These are phyloP conservation scores for Anableps anableps DNA, from an alignment of 2,797 vertebrate species.

Conservation along the genomic window DNA sequence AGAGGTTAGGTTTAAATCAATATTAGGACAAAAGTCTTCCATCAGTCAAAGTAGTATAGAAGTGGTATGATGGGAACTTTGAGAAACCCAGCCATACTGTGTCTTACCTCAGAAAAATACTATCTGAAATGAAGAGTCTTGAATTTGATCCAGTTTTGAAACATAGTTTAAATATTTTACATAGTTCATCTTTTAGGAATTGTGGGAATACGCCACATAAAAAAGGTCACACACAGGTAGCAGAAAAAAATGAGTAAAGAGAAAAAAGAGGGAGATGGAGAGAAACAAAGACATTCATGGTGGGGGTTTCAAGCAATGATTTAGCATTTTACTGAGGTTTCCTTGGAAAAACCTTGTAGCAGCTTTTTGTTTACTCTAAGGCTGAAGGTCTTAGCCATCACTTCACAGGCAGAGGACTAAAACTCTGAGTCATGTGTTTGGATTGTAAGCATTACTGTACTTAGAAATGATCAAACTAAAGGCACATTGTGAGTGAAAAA, in stretches of 20 bases:
- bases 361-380: conserved; percentile 19
- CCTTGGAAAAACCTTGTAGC: conserved; percentile 63
- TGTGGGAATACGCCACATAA: neutral
- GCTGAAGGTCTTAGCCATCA: conserved; percentile 58
- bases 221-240: conserved; percentile 8
- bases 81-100: neutral
- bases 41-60: neutral
- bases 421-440: conserved; percentile 54
- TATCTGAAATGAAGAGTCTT: neutral
- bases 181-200: neutral
- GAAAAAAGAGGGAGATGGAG: conserved; percentile 23
- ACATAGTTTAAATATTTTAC: neutral
- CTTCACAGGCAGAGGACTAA: conserved; percentile 50
- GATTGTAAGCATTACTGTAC: conserved; percentile 49
- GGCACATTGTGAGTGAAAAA: conserved; percentile 31
- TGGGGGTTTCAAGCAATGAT: conserved; percentile 61
- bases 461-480: conserved; percentile 62
- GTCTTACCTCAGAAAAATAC: neutral
- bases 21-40: neutral
- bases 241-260: neutral
- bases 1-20: neutral
- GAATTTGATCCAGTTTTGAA: neutral
- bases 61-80: neutral
- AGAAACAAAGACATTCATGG: conserved; percentile 37
- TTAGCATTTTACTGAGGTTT: conserved; percentile 76